Conservation (phyloP, 2,797 vertebrate species). For the Mus minutoides region DNA sequence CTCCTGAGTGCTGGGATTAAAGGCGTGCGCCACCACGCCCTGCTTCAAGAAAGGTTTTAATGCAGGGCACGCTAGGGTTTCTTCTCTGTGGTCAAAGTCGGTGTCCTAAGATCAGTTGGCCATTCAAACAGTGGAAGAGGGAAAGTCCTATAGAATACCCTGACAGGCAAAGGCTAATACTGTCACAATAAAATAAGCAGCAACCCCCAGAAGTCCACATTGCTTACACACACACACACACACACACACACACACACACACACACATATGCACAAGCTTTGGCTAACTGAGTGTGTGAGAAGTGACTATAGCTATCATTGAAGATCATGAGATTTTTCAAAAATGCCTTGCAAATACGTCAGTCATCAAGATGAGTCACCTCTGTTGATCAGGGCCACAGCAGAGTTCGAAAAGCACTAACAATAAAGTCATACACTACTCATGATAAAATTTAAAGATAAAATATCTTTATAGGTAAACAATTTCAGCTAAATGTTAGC, state of each 20-base stretch:
- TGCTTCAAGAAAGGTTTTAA: slow-evolving; percentile 72
- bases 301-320: slow-evolving; percentile 24
- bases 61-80: slow-evolving; percentile 66
- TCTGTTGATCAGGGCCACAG: not conserved
- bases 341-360: slow-evolving; percentile 38
- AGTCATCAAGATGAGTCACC: slow-evolving; percentile 49
- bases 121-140: slow-evolving; percentile 75
- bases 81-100: slow-evolving; percentile 51
- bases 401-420: slow-evolving; percentile 35
- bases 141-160: slow-evolving; percentile 71
- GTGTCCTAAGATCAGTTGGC: slow-evolving; percentile 77
- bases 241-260: not conserved
- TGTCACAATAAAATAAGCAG: slow-evolving; percentile 41
- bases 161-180: slow-evolving; percentile 54
- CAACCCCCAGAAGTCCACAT: not conserved
- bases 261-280: not conserved
- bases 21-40: no score
- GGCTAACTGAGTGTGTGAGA: slow-evolving; percentile 1
- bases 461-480: slow-evolving; percentile 11
- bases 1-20: no score
- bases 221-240: not conserved
- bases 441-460: slow-evolving; percentile 17
- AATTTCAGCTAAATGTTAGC: not conserved
- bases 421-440: slow-evolving; percentile 31
- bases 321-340: slow-evolving; percentile 29